Evolutionary conservation across 1,140 invertebrate species (phyloP).

Genomic region (Macrotrachela quadricornifera): DNA sequence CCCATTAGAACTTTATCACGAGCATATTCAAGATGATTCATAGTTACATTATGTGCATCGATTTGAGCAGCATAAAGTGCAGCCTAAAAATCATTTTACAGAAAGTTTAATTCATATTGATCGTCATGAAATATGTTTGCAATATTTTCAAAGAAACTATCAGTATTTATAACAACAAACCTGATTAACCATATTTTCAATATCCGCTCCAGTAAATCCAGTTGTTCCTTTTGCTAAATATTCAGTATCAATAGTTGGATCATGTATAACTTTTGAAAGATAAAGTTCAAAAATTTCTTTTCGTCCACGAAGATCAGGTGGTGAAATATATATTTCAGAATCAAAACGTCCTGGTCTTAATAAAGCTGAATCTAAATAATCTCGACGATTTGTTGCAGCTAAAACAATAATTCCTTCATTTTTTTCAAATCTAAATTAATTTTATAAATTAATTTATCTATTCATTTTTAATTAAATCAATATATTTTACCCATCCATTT

Average conservation of each 20-base stretch:
- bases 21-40: conserved; percentile 76
- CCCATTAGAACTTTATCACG: conserved; percentile 88
- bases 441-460: conserved; percentile 31
- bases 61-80: conserved; percentile 69
- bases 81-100: too few relatives aligned
- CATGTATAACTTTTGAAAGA: conserved; percentile 40
- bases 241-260: conserved; percentile 52
- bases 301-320: conserved; percentile 68
- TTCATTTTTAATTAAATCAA: too few relatives aligned
- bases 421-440: conserved; percentile 50
- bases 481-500: conserved; percentile 62
- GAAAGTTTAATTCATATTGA: too few relatives aligned
- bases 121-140: too few relatives aligned
- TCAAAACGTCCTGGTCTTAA: conserved; percentile 84
- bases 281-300: conserved; percentile 76
- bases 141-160: too few relatives aligned
- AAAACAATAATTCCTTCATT: conserved; percentile 93
- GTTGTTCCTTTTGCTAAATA: conserved; percentile 64
- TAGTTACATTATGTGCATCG: conserved; percentile 54
- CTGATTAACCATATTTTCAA: conserved; percentile 72
- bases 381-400: conserved; percentile 81
- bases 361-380: conserved; percentile 74
- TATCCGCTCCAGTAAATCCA: conserved; percentile 71
- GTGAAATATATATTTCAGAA: conserved; percentile 67
- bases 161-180: too few relatives aligned